Percentiles rank a stretch among this genome's conserved stretches.
Conservation (phyloP, 2,797 vertebrate species). For the Lacerta bilineata region DNA sequence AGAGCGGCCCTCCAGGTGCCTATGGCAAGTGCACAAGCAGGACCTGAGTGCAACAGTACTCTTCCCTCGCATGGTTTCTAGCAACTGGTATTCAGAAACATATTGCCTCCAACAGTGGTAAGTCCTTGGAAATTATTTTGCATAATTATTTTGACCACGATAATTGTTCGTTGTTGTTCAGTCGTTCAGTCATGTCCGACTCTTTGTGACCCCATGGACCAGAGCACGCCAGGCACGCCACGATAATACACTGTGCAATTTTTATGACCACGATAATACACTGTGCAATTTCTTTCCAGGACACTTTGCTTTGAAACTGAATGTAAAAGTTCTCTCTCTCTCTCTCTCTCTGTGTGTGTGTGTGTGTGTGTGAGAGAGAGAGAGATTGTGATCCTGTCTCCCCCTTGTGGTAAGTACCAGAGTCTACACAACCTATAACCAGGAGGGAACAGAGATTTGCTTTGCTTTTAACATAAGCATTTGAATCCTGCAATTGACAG, state of each 20-base stretch:
- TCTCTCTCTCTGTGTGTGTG: not conserved
- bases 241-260: too few species aligned
- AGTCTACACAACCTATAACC: not conserved
- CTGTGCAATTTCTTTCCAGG: not conserved
- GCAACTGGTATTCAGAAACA: too few species aligned
- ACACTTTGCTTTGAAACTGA: not conserved
- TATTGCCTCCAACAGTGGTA: too few species aligned
- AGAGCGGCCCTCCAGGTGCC: too few species aligned
- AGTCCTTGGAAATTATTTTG: not conserved
- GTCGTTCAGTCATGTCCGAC: too few species aligned
- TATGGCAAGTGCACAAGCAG: too few species aligned
- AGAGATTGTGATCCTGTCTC: constrained; percentile 22
- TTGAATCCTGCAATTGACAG: not conserved
- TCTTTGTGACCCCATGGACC: too few species aligned
- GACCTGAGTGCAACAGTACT: too few species aligned
- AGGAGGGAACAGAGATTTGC: too few species aligned
- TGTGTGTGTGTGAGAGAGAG: not conserved
- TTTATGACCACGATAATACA: not conserved
- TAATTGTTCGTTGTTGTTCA: too few species aligned
- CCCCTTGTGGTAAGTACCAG: constrained; percentile 22
- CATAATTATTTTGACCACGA: not conserved
- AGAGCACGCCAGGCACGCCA: too few species aligned
- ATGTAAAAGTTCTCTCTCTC: not conserved
- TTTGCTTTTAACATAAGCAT: not conserved
- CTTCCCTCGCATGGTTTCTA: too few species aligned